phyloP scores from a whole-genome alignment of 37 sponge, comb jelly and placozoan species.

The Diacarnus erythraeanus region DNA sequence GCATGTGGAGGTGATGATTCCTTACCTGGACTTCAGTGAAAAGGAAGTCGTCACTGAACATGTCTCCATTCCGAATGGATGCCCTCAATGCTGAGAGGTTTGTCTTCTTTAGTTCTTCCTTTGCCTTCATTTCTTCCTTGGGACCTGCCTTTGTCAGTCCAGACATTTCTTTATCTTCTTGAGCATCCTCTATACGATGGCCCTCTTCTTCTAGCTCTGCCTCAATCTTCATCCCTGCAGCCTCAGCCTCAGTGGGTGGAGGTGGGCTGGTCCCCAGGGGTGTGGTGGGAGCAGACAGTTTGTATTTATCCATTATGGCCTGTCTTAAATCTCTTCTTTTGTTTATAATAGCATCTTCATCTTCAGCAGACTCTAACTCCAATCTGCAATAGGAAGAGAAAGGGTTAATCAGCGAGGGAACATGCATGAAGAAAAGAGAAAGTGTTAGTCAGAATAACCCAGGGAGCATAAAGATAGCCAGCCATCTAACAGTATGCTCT shows the following conservation, averaged over 20 bases:
- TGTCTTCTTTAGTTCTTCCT: conserved; percentile 15
- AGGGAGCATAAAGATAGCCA: too few relatives aligned
- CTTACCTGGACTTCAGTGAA: conserved; percentile 61
- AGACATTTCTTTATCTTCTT: conserved; percentile 4
- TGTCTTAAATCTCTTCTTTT: conserved; percentile 69
- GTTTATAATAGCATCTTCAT: conserved; percentile 91
- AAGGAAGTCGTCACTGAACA: conserved; percentile 79
- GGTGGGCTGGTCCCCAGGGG: conserved; percentile 1
- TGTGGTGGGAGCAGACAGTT: conserved; percentile 2
- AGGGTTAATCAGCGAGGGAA: too few relatives aligned
- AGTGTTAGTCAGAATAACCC: too few relatives aligned
- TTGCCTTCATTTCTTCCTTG: background rate
- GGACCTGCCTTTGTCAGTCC: background rate
- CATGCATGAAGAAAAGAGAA: too few relatives aligned
- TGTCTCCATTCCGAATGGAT: conserved; percentile 64
- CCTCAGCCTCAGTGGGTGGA: conserved; percentile 37
- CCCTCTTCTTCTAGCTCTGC: conserved; percentile 20
- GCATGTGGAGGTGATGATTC: too few relatives aligned
- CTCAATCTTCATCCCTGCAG: conserved; percentile 37
- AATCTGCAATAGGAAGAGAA: too few relatives aligned
- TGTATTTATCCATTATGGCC: conserved; percentile 82
- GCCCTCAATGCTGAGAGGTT: conserved; percentile 40
- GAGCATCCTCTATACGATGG: conserved; percentile 11
- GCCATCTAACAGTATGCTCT: too few relatives aligned
- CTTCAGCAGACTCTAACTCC: conserved; percentile 64